These are phyloP conservation scores for Cephus rjabovi DNA, from an alignment of 2,888 invertebrate genomes.

Conservation along the genomic window DNA sequence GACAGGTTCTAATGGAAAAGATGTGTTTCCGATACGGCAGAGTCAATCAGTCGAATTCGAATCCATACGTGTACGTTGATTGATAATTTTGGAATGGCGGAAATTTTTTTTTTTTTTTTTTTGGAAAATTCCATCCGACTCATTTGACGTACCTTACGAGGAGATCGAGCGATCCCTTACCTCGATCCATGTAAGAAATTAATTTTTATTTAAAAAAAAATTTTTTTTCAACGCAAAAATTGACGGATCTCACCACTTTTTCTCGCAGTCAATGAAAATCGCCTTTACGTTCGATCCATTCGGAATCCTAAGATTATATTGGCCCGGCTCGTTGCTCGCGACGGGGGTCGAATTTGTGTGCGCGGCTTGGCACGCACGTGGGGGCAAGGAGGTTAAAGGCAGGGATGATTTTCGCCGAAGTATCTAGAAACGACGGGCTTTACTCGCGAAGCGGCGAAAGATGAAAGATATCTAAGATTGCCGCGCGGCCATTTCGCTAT, in stretches of 20 bases:
- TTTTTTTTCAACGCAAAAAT: neutral
- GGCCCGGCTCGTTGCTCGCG: neutral
- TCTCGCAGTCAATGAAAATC: constrained; percentile 34
- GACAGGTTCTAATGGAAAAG: constrained; percentile 43
- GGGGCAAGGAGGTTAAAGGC: constrained; percentile 16
- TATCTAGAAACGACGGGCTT: constrained; percentile 16
- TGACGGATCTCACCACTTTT: constrained; percentile 8
- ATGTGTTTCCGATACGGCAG: constrained; percentile 34
- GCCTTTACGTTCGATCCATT: constrained; percentile 49
- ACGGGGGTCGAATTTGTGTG: constrained; percentile 3
- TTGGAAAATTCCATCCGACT: neutral
- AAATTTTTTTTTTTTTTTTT: neutral
- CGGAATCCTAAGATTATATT: constrained; percentile 35
- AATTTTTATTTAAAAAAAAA: too few species aligned
- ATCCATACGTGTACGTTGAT: constrained; percentile 7
- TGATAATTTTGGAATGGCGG: neutral
- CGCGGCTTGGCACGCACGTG: constrained; percentile 2
- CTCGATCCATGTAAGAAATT: too few species aligned
- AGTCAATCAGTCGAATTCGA: constrained; percentile 9
- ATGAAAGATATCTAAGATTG: constrained; percentile 51
- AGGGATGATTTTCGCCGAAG: constrained; percentile 31
- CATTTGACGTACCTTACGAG: neutral
- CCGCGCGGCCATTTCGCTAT: constrained; percentile 31
- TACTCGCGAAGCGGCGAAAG: constrained; percentile 41
- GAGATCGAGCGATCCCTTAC: too few species aligned